Conservation (phyloP, 2,797 vertebrate genomes). For the Numenius phaeopus region DNA sequence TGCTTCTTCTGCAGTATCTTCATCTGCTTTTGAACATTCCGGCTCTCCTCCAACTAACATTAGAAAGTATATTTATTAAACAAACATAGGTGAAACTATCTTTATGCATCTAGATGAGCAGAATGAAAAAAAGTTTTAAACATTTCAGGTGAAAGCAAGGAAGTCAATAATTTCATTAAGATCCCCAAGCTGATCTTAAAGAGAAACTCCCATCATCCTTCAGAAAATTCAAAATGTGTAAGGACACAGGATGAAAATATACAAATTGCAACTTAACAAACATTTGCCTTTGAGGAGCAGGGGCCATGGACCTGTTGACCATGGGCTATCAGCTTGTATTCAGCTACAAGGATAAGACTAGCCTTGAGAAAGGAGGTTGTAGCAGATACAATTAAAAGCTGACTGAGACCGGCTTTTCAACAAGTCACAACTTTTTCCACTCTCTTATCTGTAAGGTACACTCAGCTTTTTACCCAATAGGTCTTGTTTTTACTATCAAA, state of each 20-base stretch:
- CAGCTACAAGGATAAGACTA: not conserved
- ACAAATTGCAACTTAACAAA: not conserved
- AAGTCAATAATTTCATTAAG: not conserved
- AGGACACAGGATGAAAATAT: not conserved
- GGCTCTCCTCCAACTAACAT: slow-evolving; percentile 93
- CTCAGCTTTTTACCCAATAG: not conserved
- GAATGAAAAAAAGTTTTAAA: not conserved
- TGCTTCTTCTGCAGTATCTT: slow-evolving; percentile 97
- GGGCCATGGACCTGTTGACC: not conserved
- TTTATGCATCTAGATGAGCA: not conserved
- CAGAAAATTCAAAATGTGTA: not conserved
- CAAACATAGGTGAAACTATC: not conserved
- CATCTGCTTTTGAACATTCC: slow-evolving; percentile 95
- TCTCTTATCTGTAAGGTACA: not conserved
- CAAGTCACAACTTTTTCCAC: not conserved
- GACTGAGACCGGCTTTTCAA: not conserved
- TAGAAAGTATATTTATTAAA: slow-evolving; percentile 43
- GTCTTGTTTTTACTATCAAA: not conserved
- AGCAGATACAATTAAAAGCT: not conserved
- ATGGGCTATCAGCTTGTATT: not conserved
- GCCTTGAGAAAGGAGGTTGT: not conserved
- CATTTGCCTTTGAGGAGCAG: not conserved
- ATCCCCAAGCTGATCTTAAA: not conserved
- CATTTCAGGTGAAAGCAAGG: not conserved
- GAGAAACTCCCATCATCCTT: not conserved